Conservation (phyloP, 2,797 vertebrate genomes). For the Diplodus puntazzo region DNA sequence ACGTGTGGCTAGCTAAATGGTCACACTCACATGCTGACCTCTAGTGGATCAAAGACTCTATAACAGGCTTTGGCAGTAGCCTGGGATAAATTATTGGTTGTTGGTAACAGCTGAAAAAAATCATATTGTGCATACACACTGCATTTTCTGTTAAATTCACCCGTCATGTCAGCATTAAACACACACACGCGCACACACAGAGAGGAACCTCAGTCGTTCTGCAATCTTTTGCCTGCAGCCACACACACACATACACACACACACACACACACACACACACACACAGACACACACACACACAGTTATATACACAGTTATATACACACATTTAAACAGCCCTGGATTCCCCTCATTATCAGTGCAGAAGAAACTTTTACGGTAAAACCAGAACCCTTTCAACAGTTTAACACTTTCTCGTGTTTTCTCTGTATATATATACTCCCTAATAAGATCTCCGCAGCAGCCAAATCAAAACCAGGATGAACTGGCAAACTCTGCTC, state of each 20-base stretch:
- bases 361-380: slow-evolving; percentile 10
- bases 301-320: background rate
- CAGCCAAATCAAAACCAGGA: slow-evolving; percentile 39
- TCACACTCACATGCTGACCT: too few species aligned
- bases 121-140: too few species aligned
- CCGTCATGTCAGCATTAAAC: background rate
- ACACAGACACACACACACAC: background rate
- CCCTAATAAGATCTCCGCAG: slow-evolving; percentile 19
- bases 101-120: too few species aligned
- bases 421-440: slow-evolving; percentile 29
- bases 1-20: too few species aligned
- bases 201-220: background rate
- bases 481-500: slow-evolving; percentile 18
- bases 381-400: background rate
- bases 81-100: too few species aligned
- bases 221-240: background rate
- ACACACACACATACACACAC: background rate
- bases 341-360: slow-evolving; percentile 22
- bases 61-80: too few species aligned
- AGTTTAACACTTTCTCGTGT: slow-evolving; percentile 20
- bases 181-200: background rate
- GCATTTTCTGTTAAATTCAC: too few species aligned
- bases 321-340: background rate
- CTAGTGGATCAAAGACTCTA: too few species aligned
- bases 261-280: background rate